Conservation (phyloP, 2,797 vertebrate genomes). For the Crenichthys baileyi region DNA sequence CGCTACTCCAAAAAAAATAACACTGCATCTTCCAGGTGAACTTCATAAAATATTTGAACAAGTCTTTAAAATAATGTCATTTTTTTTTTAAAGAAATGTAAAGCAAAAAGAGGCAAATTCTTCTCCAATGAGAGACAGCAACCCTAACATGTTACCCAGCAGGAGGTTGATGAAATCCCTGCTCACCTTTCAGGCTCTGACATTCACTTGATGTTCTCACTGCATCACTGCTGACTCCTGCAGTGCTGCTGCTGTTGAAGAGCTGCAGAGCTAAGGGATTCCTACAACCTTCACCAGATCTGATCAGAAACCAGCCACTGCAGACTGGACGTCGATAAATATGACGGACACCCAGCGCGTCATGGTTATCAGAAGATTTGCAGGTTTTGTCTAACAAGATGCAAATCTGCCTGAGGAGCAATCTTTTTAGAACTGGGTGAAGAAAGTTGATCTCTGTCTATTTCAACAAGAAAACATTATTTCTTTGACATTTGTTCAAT, state of each 20-base stretch:
- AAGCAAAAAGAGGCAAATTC: conserved; percentile 22
- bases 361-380: background rate
- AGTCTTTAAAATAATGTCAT: conserved; percentile 27
- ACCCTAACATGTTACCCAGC: conserved; percentile 43
- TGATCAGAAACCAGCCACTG: conserved; percentile 28
- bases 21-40: background rate
- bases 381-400: background rate
- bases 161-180: conserved; percentile 20
- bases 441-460: background rate
- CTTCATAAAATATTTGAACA: conserved; percentile 13
- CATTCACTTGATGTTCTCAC: conserved; percentile 6
- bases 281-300: conserved; percentile 20
- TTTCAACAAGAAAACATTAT: background rate
- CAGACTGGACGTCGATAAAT: background rate
- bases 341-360: background rate
- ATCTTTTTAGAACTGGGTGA: background rate
- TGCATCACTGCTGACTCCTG: conserved; percentile 31
- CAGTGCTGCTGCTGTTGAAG: conserved; percentile 31
- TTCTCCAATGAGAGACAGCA: conserved; percentile 57
- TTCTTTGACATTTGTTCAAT: too few relatives aligned
- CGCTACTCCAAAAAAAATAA: conserved; percentile 11
- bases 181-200: conserved; percentile 8
- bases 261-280: conserved; percentile 14
- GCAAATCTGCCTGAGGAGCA: background rate
- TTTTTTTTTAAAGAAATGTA: background rate